These are phyloP conservation scores for Erebia epiphron DNA, from an alignment of 2,888 invertebrate genomes.

Conservation along the genomic window DNA sequence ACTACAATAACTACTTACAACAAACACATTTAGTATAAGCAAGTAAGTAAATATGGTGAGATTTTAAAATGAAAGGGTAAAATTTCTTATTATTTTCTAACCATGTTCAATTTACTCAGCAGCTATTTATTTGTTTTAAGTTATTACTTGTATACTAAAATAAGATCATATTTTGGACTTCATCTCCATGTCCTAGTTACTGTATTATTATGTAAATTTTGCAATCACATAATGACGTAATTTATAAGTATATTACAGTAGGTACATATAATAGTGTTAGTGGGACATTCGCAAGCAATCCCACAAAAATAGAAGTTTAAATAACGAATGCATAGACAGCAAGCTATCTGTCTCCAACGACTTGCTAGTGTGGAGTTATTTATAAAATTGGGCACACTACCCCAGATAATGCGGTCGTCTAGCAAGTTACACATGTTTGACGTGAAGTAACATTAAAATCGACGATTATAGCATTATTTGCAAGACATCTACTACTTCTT, in stretches of 20 bases:
- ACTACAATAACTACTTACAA: too few relatives aligned
- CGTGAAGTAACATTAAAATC: constrained; percentile 18
- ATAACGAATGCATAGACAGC: constrained; percentile 62
- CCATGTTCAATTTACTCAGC: too few relatives aligned
- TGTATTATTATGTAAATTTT: too few relatives aligned
- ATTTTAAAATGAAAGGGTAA: too few relatives aligned
- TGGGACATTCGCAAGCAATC: constrained; percentile 2
- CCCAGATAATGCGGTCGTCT: constrained; percentile 47
- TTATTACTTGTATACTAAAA: too few relatives aligned
- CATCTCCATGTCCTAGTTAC: too few relatives aligned
- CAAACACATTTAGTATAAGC: too few relatives aligned
- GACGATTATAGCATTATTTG: constrained; percentile 10
- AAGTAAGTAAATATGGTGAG: too few relatives aligned
- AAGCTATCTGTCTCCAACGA: constrained; percentile 56
- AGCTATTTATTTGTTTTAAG: too few relatives aligned
- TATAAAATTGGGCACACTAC: constrained; percentile 65
- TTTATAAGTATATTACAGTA: neutral
- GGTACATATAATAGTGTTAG: constrained; percentile 3
- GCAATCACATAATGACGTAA: too few relatives aligned
- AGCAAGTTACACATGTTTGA: constrained; percentile 14
- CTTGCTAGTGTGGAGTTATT: constrained; percentile 63
- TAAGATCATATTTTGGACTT: too few relatives aligned
- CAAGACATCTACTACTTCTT: constrained; percentile 9
- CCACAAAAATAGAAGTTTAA: constrained; percentile 61
- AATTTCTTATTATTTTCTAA: too few relatives aligned